Conservation (phyloP, 92 coral and sea anemone genomes). For the Parazoanthus atlanticus region DNA sequence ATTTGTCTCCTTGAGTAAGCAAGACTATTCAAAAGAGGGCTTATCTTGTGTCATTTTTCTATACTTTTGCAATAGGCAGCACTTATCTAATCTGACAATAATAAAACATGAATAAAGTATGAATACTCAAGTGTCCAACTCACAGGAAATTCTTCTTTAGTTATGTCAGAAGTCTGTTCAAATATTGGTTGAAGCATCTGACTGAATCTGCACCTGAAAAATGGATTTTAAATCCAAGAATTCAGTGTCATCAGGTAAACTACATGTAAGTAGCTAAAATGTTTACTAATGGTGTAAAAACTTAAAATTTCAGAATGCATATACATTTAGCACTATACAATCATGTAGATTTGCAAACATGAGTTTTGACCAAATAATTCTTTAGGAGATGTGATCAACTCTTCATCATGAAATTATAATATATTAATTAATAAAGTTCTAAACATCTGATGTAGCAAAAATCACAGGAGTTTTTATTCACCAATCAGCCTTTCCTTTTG, state of each 20-base stretch:
- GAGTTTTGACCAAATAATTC: neutral
- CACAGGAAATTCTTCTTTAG: constrained; percentile 96
- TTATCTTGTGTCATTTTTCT: no score
- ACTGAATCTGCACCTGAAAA: constrained; percentile 95
- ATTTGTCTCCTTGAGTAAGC: no score
- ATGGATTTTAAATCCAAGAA: constrained; percentile 5
- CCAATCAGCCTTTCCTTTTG: no score
- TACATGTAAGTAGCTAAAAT: no score
- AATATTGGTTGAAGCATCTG: constrained; percentile 96
- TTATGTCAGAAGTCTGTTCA: constrained; percentile 94
- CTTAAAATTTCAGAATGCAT: neutral
- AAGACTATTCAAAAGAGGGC: no score
- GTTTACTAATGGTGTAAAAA: no score
- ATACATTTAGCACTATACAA: no score
- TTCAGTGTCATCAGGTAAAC: neutral
- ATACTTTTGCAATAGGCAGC: neutral
- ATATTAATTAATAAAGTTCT: no score
- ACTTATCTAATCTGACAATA: neutral
- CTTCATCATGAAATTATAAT: no score
- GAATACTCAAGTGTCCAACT: constrained; percentile 4
- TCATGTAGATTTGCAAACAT: neutral
- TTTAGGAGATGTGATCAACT: no score
- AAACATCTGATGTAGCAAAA: no score
- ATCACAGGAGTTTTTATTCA: no score
- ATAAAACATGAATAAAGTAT: neutral